phyloP scores from a whole-genome alignment of 1,140 invertebrate genomes.

The Ostrea denselamellosa region DNA sequence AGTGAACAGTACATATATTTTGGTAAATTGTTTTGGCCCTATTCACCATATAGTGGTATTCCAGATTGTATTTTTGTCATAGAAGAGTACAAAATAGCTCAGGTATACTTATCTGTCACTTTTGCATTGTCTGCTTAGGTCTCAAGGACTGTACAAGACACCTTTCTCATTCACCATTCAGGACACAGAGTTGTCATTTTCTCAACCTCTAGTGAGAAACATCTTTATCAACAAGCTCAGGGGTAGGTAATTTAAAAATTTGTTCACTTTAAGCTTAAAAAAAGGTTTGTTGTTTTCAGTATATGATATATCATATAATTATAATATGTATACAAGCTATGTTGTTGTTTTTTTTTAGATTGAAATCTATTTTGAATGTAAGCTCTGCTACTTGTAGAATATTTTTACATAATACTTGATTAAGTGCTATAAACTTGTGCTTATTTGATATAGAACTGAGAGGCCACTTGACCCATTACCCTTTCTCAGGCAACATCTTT shows the following conservation, averaged over 20 bases:
- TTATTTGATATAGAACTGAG: constrained; percentile 59
- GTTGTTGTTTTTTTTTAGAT: neutral
- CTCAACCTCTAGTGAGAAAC: constrained; percentile 68
- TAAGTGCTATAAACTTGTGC: neutral
- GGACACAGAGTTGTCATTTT: constrained; percentile 60
- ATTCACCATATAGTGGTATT: no score
- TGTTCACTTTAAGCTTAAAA: neutral
- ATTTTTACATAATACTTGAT: neutral
- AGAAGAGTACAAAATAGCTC: no score
- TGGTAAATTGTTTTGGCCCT: no score
- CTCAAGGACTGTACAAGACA: constrained; percentile 47
- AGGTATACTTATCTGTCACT: no score
- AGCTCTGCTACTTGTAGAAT: neutral
- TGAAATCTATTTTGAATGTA: neutral
- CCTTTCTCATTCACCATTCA: constrained; percentile 55
- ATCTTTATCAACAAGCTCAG: constrained; percentile 61
- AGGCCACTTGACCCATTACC: constrained; percentile 50
- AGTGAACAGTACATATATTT: no score
- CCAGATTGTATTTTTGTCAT: no score
- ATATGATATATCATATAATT: no score
- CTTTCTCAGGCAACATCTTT: constrained; percentile 70
- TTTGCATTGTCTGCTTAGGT: constrained; percentile 41
- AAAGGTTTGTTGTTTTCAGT: no score
- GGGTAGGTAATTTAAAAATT: constrained; percentile 52
- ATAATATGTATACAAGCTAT: no score